These are phyloP conservation scores for Thamnaconus septentrionalis DNA, from an alignment of 2,113 vertebrate species.

Conservation along the genomic window DNA sequence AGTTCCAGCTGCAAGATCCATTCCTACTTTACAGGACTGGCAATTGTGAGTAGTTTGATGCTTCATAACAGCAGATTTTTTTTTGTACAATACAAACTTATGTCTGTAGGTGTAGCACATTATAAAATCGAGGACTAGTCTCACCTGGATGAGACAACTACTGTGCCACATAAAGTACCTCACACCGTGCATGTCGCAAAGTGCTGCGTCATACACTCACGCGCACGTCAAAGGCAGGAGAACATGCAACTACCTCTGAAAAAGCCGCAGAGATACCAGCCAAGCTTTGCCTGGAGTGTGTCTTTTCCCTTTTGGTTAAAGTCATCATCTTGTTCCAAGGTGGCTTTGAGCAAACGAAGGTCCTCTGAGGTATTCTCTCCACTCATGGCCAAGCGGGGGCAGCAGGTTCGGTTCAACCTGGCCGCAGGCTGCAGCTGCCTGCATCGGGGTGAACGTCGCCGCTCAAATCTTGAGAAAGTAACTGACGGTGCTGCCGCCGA, in stretches of 20 bases:
- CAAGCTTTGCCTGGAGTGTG: constrained; percentile 60
- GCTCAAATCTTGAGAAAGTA: constrained; percentile 69
- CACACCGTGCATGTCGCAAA: too few species aligned
- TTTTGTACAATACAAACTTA: neutral
- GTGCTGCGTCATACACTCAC: too few species aligned
- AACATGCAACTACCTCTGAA: constrained; percentile 58
- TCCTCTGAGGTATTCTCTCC: constrained; percentile 24
- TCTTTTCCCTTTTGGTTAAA: constrained; percentile 61
- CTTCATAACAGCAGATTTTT: too few species aligned
- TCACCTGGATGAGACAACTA: neutral
- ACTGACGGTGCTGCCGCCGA: constrained; percentile 61
- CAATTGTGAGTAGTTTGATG: constrained; percentile 72
- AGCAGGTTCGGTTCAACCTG: constrained; percentile 15
- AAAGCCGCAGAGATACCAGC: constrained; percentile 49
- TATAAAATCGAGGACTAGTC: neutral
- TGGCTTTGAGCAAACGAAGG: constrained; percentile 39
- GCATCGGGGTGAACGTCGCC: constrained; percentile 1
- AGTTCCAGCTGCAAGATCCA: constrained; percentile 97
- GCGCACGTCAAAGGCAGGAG: neutral
- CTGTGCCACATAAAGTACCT: neutral
- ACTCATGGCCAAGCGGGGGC: constrained; percentile 39
- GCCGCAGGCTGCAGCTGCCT: neutral
- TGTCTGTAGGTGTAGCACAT: too few species aligned
- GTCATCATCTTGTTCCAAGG: constrained; percentile 35
- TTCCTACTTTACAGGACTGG: constrained; percentile 97